Conservation (phyloP, 2,113 vertebrate species). For the Crypturellus undulatus region DNA sequence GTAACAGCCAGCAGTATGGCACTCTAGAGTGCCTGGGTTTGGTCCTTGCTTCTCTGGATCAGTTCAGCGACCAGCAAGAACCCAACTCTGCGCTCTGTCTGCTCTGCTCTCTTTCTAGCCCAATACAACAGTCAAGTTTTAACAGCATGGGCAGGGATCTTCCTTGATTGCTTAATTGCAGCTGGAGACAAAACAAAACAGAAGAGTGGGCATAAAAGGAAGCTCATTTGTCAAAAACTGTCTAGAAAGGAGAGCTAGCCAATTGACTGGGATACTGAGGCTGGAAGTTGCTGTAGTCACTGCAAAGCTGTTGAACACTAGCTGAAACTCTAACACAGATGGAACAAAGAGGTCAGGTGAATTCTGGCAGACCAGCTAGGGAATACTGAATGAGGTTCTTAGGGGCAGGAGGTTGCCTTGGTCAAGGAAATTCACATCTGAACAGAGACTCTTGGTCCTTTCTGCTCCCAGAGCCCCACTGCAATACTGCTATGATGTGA, state of each 20-base stretch:
- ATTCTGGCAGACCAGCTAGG: neutral
- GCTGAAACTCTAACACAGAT: neutral
- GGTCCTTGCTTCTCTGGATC: neutral
- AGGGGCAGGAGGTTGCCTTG: neutral
- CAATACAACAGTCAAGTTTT: neutral
- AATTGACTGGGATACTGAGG: neutral
- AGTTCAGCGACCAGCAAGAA: neutral
- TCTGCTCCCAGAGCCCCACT: neutral
- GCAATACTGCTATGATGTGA: no score
- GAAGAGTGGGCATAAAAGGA: neutral
- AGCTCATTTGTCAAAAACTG: constrained; percentile 50
- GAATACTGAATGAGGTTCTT: neutral
- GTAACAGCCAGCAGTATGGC: neutral
- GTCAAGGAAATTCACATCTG: neutral
- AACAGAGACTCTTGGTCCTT: neutral
- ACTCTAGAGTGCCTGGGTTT: neutral
- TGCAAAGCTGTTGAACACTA: neutral
- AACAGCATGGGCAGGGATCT: neutral
- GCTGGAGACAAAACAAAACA: neutral
- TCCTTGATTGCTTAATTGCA: constrained; percentile 35
- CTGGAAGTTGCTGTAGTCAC: neutral
- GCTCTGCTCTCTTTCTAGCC: neutral
- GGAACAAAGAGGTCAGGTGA: neutral
- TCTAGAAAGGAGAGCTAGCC: constrained; percentile 1
- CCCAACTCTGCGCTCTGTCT: neutral